Evolutionary conservation across 35 echinoderm and acorn worm species (phyloP), one percentile per base, ranked within the genome.

Genomic region (Lytechinus variegatus): DNA sequence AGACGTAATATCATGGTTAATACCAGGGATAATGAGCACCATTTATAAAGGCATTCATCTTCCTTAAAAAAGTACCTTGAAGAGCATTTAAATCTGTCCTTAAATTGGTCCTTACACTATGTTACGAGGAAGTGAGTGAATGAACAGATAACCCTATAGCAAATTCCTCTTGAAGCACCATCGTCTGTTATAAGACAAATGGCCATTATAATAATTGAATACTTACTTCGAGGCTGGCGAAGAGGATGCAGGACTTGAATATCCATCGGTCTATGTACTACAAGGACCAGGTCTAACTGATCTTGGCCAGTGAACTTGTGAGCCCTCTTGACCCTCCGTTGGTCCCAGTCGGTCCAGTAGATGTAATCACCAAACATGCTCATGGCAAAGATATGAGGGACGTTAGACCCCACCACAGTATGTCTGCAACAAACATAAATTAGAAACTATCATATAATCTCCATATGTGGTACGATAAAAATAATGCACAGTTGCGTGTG

Each of bases 331-430:
- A 99, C 96, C 28, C 53, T 88, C 13, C 95, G 95, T 11, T 86
- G 87, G 55, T 99, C 95, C 98, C 98, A 99, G 71, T 99, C 98
- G 6, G 93, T 97, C 98, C 98, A 99, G 61, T 91, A 97, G 60
- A 99, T 58, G 27, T 28, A 95, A 52, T 99, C 98, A 33, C 94
- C 97, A 96, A 99, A 99, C 54, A 99, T 54, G 3, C 96, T 94
- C 55, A 99, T 95, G 11, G 98, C 97, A 95, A 99, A 99, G 44
- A 99, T 95, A 72, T 99, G 98, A 6, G 98, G 98, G 11, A 96
- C 56, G 21, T 92, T 66, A 21, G 95, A 54, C 58, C 94, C 91
- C 11, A 99, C 87, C 53, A 99, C 94, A 53, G 95, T 86, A 53
- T 96, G 96, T 61, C 97, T 98, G 95, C 11, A 52, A 12, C 28